Base-by-base conservation (phyloP, 92 coral and sea anemone species). In the Heteractis magnifica region DNA sequence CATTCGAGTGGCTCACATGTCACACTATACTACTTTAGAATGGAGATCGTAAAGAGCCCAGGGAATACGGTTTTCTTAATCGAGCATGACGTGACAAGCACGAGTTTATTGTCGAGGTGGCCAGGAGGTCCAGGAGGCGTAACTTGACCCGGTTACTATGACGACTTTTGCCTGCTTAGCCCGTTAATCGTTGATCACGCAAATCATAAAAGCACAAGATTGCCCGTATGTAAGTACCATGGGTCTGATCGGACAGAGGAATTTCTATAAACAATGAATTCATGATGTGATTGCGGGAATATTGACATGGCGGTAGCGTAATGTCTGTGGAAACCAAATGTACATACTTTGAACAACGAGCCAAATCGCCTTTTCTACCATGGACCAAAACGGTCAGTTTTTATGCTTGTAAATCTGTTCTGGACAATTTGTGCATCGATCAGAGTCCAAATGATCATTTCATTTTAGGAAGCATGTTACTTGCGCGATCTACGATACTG, bases 321-420 rank as follows among this genome's bases (percentile, higher is more conserved):
- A 89, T 75, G 81, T 85, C 81, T 85, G 91, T 85, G 79, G 76
- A 75, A 80, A 87, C 91, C 88, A 91, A 91, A 89, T 93, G 94
- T 90, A 70, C 44, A 74, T 14, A 83, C 88, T 59, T 82, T 89
- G 83, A 90, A 83, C 60, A 84, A 73, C 86, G 77, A 85, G 88
- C 93, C 87, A 89, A 89, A 87, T 89, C 87, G 52, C 77, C 51
- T 73, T 80, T 34, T 79, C 88, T 84, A 68, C 73, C 80, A 93
- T 93, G 97, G 97, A 89, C 72, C 94, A 88, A 87, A 93, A 93
- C 93, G 97, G 97, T 93, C 82, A 73, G 94, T 89, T n/a, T 18
- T 77, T 34, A 51, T 52, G 3, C 71, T 58, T 15, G 19, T 74
- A 65, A 78, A 62, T 56, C 55, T 77, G 34, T 65, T 34, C 50